Evolutionary conservation across 2,113 vertebrate genomes (phyloP).

Genomic region (Nyctibius bracteatus): DNA sequence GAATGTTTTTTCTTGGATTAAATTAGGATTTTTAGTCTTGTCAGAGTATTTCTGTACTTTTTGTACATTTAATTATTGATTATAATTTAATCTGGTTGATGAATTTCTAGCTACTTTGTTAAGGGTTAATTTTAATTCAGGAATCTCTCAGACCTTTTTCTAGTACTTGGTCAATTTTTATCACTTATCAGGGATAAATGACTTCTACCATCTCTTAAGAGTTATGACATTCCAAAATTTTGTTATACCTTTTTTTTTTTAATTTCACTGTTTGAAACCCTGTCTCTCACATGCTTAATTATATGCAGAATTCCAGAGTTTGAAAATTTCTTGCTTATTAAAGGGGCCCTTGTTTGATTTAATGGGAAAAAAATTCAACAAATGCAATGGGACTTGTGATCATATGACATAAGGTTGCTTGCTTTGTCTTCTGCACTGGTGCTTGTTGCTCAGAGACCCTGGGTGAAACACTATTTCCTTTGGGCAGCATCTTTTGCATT

Average conservation of each 20-base stretch:
- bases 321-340: neutral
- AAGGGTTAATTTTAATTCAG: neutral
- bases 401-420: neutral
- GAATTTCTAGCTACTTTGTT: neutral
- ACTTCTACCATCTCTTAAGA: neutral
- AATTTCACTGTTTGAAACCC: neutral
- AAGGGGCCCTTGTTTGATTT: neutral
- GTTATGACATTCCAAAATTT: neutral
- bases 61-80: neutral
- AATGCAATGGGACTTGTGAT: neutral
- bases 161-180: neutral
- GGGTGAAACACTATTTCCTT: neutral
- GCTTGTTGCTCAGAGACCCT: neutral
- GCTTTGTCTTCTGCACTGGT: neutral
- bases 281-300: neutral
- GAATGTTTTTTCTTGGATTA: neutral
- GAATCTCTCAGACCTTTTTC: neutral
- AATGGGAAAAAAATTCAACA: neutral
- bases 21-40: neutral
- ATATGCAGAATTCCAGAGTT: neutral
- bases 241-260: neutral
- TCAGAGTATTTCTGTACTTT: neutral
- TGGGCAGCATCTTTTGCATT: neutral
- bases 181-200: neutral
- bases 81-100: neutral